Conservation (phyloP, 35 echinoderm and acorn worm species). For the Stichopus chloronotus region DNA sequence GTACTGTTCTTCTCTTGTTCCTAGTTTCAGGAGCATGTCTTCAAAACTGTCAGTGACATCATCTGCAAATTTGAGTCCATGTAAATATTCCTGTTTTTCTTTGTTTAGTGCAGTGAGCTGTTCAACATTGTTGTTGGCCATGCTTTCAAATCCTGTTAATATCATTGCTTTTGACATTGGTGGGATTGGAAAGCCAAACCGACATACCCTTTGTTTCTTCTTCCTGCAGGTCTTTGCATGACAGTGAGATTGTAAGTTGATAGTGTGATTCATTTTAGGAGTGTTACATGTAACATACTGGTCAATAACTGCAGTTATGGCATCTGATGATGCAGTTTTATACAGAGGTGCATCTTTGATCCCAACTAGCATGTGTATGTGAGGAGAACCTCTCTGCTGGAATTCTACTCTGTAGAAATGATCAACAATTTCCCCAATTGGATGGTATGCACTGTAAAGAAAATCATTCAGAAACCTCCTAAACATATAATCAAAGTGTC, state of each 20-base stretch:
- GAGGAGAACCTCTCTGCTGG: conserved; percentile 63
- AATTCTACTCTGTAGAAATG: conserved; percentile 70
- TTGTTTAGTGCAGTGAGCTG: background rate
- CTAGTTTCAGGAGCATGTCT: background rate
- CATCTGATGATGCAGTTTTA: background rate
- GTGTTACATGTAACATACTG: conserved; percentile 38
- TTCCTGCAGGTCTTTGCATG: conserved; percentile 67
- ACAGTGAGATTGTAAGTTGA: conserved; percentile 49
- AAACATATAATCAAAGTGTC: conserved; percentile 63
- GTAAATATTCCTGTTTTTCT: background rate
- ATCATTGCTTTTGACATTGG: conserved; percentile 69
- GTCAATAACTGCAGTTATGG: conserved; percentile 48
- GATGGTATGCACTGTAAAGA: conserved; percentile 51
- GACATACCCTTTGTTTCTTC: conserved; percentile 44
- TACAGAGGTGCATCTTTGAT: conserved; percentile 56
- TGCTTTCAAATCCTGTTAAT: conserved; percentile 33
- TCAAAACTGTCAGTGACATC: conserved; percentile 4
- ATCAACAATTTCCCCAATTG: conserved; percentile 59
- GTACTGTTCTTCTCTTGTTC: conserved; percentile 45
- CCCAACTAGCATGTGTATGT: conserved; percentile 66
- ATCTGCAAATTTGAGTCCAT: background rate
- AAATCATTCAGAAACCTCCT: conserved; percentile 57
- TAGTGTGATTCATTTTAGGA: background rate
- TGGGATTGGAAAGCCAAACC: conserved; percentile 69
- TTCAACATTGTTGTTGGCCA: background rate